Percentiles rank a stretch among this genome's conserved stretches.
Conservation (phyloP, 2,888 invertebrate species). For the Brachyptera putata region DNA sequence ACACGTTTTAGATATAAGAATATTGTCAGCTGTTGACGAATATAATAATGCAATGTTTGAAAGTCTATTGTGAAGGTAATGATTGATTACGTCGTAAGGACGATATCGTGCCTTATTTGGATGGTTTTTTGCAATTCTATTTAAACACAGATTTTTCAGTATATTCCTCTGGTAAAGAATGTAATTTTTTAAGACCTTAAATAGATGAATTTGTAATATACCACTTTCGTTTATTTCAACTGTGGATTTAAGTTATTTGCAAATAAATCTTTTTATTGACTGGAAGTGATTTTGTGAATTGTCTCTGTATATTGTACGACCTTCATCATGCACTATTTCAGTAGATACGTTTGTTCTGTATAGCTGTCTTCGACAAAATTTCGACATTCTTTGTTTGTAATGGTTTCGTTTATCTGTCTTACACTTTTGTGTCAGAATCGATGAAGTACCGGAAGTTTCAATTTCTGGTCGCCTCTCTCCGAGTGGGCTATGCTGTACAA, state of each 20-base stretch:
- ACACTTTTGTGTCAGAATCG: too few relatives aligned
- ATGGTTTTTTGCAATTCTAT: conserved; percentile 1
- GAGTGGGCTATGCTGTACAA: too few relatives aligned
- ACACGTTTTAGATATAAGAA: too few relatives aligned
- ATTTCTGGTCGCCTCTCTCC: too few relatives aligned
- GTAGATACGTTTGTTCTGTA: too few relatives aligned
- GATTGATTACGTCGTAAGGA: background rate
- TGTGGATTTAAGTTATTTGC: background rate
- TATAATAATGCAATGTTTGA: background rate
- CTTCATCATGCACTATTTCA: too few relatives aligned
- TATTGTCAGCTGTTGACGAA: too few relatives aligned
- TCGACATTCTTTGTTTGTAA: too few relatives aligned
- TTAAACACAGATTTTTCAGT: background rate
- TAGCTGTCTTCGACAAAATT: too few relatives aligned
- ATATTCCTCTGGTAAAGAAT: background rate
- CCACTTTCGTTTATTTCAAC: background rate
- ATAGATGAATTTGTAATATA: conserved; percentile 6
- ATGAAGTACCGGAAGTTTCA: too few relatives aligned
- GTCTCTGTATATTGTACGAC: too few relatives aligned
- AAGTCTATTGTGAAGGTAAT: background rate
- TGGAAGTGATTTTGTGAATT: background rate
- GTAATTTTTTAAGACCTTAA: conserved; percentile 12
- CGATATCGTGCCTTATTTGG: conserved; percentile 1
- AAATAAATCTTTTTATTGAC: conserved; percentile 9
- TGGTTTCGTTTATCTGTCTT: too few relatives aligned